A percentile compares a stretch with the other conserved stretches of the same genome.
phyloP scores from a whole-genome alignment of 2,888 invertebrate genomes.

The Cremastobaeus sp. region DNA sequence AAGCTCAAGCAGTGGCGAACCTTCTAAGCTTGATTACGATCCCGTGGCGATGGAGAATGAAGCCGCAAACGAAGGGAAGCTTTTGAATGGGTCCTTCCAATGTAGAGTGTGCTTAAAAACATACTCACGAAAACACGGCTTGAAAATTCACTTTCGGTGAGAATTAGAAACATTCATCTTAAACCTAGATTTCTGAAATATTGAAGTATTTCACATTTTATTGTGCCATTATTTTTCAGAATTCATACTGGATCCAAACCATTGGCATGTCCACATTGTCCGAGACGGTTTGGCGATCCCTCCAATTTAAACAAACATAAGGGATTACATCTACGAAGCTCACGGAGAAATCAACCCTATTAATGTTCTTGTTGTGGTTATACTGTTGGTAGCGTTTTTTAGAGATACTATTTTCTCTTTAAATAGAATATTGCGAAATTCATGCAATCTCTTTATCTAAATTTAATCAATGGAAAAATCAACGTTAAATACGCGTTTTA shows the following conservation, averaged over 20 bases:
- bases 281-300: constrained; percentile 96
- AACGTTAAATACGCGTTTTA: too few species aligned
- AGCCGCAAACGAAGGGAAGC: constrained; percentile 88
- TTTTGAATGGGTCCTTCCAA: constrained; percentile 86
- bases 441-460: too few species aligned
- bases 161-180: too few species aligned
- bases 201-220: too few species aligned
- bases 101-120: constrained; percentile 97
- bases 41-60: constrained; percentile 82
- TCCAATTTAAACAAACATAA: constrained; percentile 98
- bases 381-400: too few species aligned
- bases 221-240: constrained; percentile 76
- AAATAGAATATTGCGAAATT: too few species aligned
- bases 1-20: too few species aligned
- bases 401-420: too few species aligned
- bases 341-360: constrained; percentile 82
- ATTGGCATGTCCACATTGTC: constrained; percentile 91
- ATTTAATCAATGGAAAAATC: too few species aligned
- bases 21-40: constrained; percentile 43
- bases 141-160: constrained; percentile 83
- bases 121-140: constrained; percentile 96
- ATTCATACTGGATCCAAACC: constrained; percentile 98
- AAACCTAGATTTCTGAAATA: too few species aligned
- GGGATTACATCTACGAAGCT: constrained; percentile 91
- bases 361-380: too few species aligned